These are phyloP conservation scores for Chloroclystis v-ata DNA, from an alignment of 2,888 invertebrate species.

Conservation along the genomic window DNA sequence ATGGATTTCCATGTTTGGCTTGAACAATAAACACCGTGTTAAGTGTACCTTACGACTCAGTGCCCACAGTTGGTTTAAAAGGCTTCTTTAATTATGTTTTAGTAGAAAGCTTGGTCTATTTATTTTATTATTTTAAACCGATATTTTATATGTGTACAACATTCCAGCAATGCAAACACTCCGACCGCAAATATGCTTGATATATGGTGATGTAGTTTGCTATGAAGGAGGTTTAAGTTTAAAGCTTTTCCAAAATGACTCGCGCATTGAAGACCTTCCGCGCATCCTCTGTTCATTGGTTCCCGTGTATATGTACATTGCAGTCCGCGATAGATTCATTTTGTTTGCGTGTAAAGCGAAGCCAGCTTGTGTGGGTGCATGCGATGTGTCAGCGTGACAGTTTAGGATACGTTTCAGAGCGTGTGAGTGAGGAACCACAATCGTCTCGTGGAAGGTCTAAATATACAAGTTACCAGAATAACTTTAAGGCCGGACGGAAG, in stretches of 20 bases:
- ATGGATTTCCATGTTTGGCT: slow-evolving; percentile 14
- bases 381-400: slow-evolving; percentile 48
- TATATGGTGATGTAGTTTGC: slow-evolving; percentile 53
- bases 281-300: slow-evolving; percentile 59
- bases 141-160: slow-evolving; percentile 65
- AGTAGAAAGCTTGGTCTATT: slow-evolving; percentile 63
- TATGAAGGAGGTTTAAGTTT: slow-evolving; percentile 49
- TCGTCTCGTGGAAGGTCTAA: slow-evolving; percentile 90
- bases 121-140: slow-evolving; percentile 41
- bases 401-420: slow-evolving; percentile 86
- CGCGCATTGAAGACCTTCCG: slow-evolving; percentile 64
- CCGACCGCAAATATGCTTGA: slow-evolving; percentile 59
- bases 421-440: slow-evolving; percentile 87
- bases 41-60: slow-evolving; percentile 32
- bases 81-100: slow-evolving; percentile 60
- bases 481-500: slow-evolving; percentile 92
- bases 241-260: slow-evolving; percentile 53
- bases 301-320: slow-evolving; percentile 45
- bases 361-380: slow-evolving; percentile 60
- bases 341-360: slow-evolving; percentile 51
- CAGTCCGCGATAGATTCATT: slow-evolving; percentile 51
- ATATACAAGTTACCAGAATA: slow-evolving; percentile 89
- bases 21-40: slow-evolving; percentile 23
- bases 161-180: slow-evolving; percentile 63
- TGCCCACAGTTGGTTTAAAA: slow-evolving; percentile 41